These are phyloP conservation scores for Entosphenus tridentatus DNA, from an alignment of 2,113 vertebrate genomes.

Conservation along the genomic window DNA sequence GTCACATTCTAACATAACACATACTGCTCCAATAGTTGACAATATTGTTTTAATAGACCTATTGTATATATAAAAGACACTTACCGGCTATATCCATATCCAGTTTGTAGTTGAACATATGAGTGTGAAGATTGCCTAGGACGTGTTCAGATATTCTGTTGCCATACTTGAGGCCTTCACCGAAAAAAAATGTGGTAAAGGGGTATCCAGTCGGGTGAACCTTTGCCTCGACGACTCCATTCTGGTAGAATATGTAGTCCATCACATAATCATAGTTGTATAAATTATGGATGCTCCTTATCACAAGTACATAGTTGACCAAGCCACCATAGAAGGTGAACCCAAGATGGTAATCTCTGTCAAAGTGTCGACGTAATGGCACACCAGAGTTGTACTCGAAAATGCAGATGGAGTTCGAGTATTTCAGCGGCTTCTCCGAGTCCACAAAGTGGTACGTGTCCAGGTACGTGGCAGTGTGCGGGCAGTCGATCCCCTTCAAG, in stretches of 20 bases:
- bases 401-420: constrained; percentile 40
- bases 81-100: constrained; percentile 59
- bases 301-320: constrained; percentile 38
- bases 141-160: constrained; percentile 38
- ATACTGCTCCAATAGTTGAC: too few species aligned
- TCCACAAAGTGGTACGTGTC: constrained; percentile 32
- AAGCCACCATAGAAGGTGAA: constrained; percentile 34
- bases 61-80: constrained; percentile 9
- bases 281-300: constrained; percentile 39
- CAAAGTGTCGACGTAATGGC: constrained; percentile 47
- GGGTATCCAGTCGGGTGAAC: constrained; percentile 53
- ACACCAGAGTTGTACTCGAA: constrained; percentile 53
- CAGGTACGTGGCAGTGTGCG: constrained; percentile 28
- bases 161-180: constrained; percentile 24
- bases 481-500: constrained; percentile 49
- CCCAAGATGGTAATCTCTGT: constrained; percentile 25
- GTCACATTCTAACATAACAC: too few species aligned
- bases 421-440: constrained; percentile 13
- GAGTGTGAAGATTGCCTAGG: constrained; percentile 46
- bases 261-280: constrained; percentile 56
- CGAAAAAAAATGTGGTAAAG: constrained; percentile 45
- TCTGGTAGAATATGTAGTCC: constrained; percentile 61
- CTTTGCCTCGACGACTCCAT: constrained; percentile 42
- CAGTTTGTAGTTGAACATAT: constrained; percentile 53
- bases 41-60: background rate